Evolutionary conservation across 2,888 invertebrate species (phyloP), one percentile per base, ranked within the genome.

Genomic region (Urechis unicinctus): DNA sequence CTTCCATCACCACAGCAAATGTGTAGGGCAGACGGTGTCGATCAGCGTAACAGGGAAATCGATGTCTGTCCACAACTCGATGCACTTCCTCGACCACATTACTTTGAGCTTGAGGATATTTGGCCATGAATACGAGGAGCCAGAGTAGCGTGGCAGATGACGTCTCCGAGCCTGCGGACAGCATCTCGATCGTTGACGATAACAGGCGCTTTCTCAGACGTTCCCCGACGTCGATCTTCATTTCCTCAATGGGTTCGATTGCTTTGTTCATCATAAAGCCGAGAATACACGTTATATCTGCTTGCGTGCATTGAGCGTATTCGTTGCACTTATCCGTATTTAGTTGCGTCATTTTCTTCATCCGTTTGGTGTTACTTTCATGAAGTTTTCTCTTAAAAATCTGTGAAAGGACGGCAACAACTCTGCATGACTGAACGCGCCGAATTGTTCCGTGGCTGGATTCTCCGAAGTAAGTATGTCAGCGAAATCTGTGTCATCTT

Each of bases 141-240:
- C 74, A 74, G 42, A 69, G 68, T 17, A 74, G 53, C 1, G 71
- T 71, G 46, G 66, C 64, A 2, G 71, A 64, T n/a, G 71, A 69
- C n/a, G 72, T 73, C 47, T 73, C 73, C 49, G 69, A 69, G 21
- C 74, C 74, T 17, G 73, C 72, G 2, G 68, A 70, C n/a, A 73
- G 68, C 13, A 74, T 53, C 52, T 72, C 72, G 31, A 68, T 66
- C 3, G 72, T 63, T 1, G 72, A 70, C 1, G 59, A 64, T 51
- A 71, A 49, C 13, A 74, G 68, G 53, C 53, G 58, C 22, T 58
- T 28, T 30, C 41, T 43, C 44, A 60, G 50, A 25, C 26, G 22
- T 17, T 48, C 30, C 26, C 24, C 13, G 0, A 29, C 30, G 42
- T 42, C 49, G 9, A 13, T 36, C 36, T 36, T 36, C 9, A 9